These are phyloP conservation scores for Euglossa dilemma DNA, from an alignment of 1,140 invertebrate species.

Conservation along the genomic window DNA sequence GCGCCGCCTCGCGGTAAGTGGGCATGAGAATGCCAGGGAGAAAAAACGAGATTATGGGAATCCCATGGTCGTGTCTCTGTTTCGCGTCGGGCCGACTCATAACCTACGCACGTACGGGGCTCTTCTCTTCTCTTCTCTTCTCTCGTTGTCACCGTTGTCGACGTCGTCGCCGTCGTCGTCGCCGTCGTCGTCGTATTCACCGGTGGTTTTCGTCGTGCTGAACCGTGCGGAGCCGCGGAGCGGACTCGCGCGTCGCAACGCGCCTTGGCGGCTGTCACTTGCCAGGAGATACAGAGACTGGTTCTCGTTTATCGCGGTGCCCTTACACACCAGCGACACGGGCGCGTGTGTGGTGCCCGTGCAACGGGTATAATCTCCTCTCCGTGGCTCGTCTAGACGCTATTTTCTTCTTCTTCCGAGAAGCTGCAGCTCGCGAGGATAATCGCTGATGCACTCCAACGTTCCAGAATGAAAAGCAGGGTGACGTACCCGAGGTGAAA, in stretches of 20 bases:
- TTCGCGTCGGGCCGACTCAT: slow-evolving; percentile 38
- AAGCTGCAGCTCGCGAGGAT: slow-evolving; percentile 19
- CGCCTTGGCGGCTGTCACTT: slow-evolving; percentile 44
- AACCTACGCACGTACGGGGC: slow-evolving; percentile 51
- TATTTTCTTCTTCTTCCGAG: slow-evolving; percentile 48
- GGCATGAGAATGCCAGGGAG: slow-evolving; percentile 52
- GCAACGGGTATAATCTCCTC: slow-evolving; percentile 25
- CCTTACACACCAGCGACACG: slow-evolving; percentile 3
- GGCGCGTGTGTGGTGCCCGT: background rate
- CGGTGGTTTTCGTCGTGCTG: background rate
- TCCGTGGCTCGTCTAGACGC: slow-evolving; percentile 3
- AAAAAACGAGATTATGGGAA: slow-evolving; percentile 70
- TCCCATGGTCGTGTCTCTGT: slow-evolving; percentile 48
- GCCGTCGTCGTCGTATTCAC: background rate
- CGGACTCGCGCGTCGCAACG: background rate
- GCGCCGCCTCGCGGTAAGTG: slow-evolving; percentile 66
- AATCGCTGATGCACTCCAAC: slow-evolving; percentile 37
- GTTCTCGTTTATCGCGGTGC: slow-evolving; percentile 56
- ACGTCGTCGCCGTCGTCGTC: background rate
- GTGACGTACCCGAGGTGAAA: slow-evolving; percentile 40
- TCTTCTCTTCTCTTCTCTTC: background rate
- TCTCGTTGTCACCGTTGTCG: background rate
- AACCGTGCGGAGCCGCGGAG: background rate
- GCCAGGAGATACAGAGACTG: slow-evolving; percentile 54
- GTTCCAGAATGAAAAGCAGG: slow-evolving; percentile 42